phyloP scores from a whole-genome alignment of 2,888 invertebrate species.

The Drosophila anomalipes region DNA sequence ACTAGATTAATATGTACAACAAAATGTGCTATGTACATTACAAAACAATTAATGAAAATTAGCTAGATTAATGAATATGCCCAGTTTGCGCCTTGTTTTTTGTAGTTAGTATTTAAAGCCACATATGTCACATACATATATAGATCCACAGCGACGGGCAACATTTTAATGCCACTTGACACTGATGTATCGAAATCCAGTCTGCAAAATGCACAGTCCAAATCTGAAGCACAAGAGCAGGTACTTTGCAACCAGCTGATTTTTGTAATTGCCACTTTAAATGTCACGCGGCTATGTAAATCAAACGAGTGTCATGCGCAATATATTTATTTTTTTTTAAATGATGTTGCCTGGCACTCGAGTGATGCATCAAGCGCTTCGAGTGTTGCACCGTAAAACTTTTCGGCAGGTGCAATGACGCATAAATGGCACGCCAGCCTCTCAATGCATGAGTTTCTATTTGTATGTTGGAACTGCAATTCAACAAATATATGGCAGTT shows the following conservation, averaged over 20 bases:
- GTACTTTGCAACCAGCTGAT: constrained; percentile 38
- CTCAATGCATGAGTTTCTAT: constrained; percentile 24
- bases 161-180: constrained; percentile 63
- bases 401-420: constrained; percentile 62
- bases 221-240: constrained; percentile 20
- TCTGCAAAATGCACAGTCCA: constrained; percentile 53
- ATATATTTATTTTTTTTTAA: constrained; percentile 10
- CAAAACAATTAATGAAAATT: not conserved
- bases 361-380: constrained; percentile 26
- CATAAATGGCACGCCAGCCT: constrained; percentile 50
- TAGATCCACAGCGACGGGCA: constrained; percentile 32
- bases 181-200: constrained; percentile 31
- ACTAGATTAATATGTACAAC: no score
- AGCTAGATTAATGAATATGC: not conserved
- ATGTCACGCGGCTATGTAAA: constrained; percentile 52
- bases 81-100: not conserved
- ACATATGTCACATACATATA: not conserved
- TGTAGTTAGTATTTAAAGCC: not conserved
- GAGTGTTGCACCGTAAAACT: constrained; percentile 43
- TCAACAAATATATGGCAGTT: constrained; percentile 17
- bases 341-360: constrained; percentile 4
- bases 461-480: constrained; percentile 13
- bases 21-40: not conserved
- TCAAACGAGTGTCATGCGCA: constrained; percentile 58
- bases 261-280: constrained; percentile 69